These are phyloP conservation scores for Melinaea menophilus DNA, from an alignment of 2,888 invertebrate genomes.

Conservation along the genomic window DNA sequence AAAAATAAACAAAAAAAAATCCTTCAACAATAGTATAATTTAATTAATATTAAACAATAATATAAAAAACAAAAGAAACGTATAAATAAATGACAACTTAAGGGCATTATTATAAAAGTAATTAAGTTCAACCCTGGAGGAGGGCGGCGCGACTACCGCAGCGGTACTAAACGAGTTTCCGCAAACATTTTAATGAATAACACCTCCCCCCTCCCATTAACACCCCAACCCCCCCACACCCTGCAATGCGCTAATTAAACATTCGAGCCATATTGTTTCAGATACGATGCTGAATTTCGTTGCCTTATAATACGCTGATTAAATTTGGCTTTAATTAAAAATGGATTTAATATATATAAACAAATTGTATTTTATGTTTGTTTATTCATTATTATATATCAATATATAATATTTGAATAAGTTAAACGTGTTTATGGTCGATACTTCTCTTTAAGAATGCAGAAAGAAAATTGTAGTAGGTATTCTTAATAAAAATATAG, in stretches of 20 bases:
- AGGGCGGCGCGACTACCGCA: slow-evolving; percentile 63
- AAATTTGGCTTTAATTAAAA: slow-evolving; percentile 40
- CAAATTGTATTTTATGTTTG: no score
- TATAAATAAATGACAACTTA: slow-evolving; percentile 9
- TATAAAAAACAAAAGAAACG: not conserved
- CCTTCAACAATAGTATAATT: not conserved
- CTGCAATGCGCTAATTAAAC: slow-evolving; percentile 76
- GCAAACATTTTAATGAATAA: slow-evolving; percentile 78
- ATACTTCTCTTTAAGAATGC: no score
- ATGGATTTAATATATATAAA: slow-evolving; percentile 21
- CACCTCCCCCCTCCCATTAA: slow-evolving; percentile 52
- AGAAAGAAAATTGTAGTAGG: no score
- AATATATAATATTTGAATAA: no score
- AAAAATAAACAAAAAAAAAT: no score
- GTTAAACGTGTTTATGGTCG: no score
- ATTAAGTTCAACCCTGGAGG: slow-evolving; percentile 34
- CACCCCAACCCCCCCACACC: slow-evolving; percentile 39
- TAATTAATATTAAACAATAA: not conserved
- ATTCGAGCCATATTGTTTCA: slow-evolving; percentile 75
- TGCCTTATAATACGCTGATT: slow-evolving; percentile 44
- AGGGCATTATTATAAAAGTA: slow-evolving; percentile 21
- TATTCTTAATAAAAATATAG: no score
- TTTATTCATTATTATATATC: no score
- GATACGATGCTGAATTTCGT: slow-evolving; percentile 62
- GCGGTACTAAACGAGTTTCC: slow-evolving; percentile 75